Conservation (phyloP, 2,888 invertebrate species). For the Phrixothrix hirtus region DNA sequence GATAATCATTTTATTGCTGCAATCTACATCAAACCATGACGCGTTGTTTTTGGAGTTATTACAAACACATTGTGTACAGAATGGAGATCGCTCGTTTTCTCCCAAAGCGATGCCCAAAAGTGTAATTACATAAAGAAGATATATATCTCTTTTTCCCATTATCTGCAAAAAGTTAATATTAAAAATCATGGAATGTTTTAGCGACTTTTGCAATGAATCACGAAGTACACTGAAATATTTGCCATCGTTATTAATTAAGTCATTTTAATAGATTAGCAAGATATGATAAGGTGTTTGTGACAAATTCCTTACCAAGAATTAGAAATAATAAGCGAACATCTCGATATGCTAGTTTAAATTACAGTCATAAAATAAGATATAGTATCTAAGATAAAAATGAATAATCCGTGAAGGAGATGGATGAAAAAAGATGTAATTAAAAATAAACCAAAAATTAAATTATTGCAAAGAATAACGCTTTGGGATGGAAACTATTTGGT, state of each 20-base stretch:
- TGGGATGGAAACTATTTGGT: no score
- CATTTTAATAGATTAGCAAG: background rate
- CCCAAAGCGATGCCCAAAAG: background rate
- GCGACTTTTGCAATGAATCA: background rate
- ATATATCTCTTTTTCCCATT: background rate
- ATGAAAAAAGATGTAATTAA: no score
- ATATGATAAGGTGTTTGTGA: background rate
- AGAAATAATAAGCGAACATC: background rate
- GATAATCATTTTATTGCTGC: constrained; percentile 11
- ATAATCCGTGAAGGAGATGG: no score
- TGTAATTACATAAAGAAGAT: background rate
- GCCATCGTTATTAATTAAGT: no score
- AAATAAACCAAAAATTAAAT: no score
- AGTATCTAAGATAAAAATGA: no score
- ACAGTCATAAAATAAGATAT: no score
- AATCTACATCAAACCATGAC: constrained; percentile 24
- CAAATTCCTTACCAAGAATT: background rate
- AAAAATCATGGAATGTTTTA: background rate
- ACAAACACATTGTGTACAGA: constrained; percentile 25
- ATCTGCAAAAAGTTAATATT: background rate
- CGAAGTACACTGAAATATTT: background rate
- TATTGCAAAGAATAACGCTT: no score
- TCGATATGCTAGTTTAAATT: no score
- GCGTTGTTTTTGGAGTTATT: constrained; percentile 5
- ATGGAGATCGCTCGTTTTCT: constrained; percentile 5